Evolutionary conservation across 2,797 vertebrate genomes (phyloP).

Genomic region (Pseudotriccus pelzelni): DNA sequence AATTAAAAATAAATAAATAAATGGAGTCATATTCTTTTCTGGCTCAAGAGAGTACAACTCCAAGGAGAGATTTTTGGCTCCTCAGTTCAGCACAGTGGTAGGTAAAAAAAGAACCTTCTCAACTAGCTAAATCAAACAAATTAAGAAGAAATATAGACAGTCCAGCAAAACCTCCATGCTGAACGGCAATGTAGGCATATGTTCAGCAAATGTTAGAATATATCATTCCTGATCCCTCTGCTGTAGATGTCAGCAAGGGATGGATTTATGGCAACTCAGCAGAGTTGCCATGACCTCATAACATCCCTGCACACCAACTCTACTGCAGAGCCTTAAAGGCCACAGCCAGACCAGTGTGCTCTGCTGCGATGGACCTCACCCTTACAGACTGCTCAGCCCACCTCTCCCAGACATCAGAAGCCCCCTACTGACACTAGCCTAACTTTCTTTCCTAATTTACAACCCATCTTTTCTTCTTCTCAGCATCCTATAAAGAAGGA

Average conservation of each 20-base stretch:
- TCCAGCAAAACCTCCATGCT: not conserved
- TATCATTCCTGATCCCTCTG: not conserved
- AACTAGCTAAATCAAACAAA: constrained; percentile 61
- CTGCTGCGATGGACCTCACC: not conserved
- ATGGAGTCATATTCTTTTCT: constrained; percentile 18
- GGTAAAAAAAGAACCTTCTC: constrained; percentile 40
- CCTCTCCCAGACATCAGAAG: not conserved
- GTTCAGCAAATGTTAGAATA: constrained; percentile 11
- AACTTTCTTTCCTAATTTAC: not conserved
- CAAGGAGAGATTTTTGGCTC: constrained; percentile 37
- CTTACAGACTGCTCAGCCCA: not conserved
- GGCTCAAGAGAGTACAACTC: not conserved
- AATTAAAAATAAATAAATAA: constrained; percentile 63
- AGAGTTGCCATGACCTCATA: not conserved
- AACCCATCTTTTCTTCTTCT: not conserved
- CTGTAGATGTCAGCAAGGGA: not conserved
- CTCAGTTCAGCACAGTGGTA: constrained; percentile 31
- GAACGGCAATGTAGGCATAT: not conserved
- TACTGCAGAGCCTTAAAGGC: not conserved
- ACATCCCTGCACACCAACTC: not conserved
- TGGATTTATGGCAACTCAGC: not conserved
- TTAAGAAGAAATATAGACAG: constrained; percentile 34
- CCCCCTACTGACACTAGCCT: not conserved
- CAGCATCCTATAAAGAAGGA: not conserved
- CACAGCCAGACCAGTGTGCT: not conserved